phyloP scores from a whole-genome alignment of 2,113 vertebrate genomes.

The Pavo muticus region DNA sequence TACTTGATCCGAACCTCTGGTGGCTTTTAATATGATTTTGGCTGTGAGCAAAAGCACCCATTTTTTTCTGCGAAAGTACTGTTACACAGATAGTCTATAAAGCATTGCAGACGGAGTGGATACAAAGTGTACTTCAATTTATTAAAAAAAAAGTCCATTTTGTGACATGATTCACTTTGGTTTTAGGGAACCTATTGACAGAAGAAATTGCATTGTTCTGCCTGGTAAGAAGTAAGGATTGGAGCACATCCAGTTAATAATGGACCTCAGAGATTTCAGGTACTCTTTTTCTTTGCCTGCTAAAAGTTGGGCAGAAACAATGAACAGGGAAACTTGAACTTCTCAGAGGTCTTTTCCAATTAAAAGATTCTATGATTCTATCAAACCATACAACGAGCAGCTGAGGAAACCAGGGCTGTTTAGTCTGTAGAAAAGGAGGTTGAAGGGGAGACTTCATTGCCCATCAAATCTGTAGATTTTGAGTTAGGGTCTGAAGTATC shows the following conservation, averaged over 20 bases:
- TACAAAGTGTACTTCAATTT: background rate
- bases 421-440: background rate
- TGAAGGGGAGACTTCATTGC: background rate
- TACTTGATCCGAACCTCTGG: background rate
- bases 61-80: background rate
- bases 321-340: background rate
- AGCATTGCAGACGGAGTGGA: constrained; percentile 47
- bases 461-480: background rate
- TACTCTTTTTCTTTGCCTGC: background rate
- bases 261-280: background rate
- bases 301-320: background rate
- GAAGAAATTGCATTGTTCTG: constrained; percentile 20
- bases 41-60: background rate
- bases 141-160: background rate
- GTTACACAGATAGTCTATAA: background rate
- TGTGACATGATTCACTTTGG: constrained; percentile 23
- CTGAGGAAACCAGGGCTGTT: background rate
- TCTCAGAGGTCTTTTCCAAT: background rate
- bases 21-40: constrained; percentile 34
- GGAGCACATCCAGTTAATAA: background rate
- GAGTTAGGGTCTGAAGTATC: background rate
- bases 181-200: constrained; percentile 23
- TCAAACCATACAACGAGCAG: background rate
- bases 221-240: background rate
- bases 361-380: background rate